phyloP scores from a whole-genome alignment of 2,113 vertebrate genomes.

The Geococcyx californianus region DNA sequence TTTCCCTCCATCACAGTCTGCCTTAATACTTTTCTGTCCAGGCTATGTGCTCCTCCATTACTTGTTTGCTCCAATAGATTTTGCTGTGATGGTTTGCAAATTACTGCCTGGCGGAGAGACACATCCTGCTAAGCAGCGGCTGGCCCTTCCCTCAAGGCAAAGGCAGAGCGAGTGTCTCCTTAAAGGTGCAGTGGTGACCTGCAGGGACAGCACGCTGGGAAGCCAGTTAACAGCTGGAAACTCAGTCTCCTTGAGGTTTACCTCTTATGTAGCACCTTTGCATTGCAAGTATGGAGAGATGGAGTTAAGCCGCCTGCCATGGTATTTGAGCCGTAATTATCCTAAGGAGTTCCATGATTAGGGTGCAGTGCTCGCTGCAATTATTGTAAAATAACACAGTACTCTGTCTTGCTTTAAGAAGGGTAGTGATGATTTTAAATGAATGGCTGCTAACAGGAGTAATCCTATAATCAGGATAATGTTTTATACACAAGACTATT shows the following conservation, averaged over 20 bases:
- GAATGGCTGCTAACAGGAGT: neutral
- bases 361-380: neutral
- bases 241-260: neutral
- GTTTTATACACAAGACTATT: constrained; percentile 26
- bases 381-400: neutral
- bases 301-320: neutral
- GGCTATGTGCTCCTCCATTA: neutral
- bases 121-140: neutral
- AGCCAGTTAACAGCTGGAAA: neutral
- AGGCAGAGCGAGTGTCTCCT: fast-evolving
- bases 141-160: neutral
- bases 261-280: neutral
- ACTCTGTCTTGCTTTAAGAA: neutral
- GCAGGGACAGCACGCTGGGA: neutral
- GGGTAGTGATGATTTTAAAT: neutral
- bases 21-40: neutral
- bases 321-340: neutral
- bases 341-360: neutral
- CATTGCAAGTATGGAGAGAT: neutral
- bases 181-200: too few relatives aligned
- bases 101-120: neutral
- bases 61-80: neutral
- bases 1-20: neutral
- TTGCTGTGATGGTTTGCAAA: neutral
- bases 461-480: constrained; percentile 10